phyloP scores from a whole-genome alignment of 2,113 vertebrate species.

The Lepidothrix coronata region DNA sequence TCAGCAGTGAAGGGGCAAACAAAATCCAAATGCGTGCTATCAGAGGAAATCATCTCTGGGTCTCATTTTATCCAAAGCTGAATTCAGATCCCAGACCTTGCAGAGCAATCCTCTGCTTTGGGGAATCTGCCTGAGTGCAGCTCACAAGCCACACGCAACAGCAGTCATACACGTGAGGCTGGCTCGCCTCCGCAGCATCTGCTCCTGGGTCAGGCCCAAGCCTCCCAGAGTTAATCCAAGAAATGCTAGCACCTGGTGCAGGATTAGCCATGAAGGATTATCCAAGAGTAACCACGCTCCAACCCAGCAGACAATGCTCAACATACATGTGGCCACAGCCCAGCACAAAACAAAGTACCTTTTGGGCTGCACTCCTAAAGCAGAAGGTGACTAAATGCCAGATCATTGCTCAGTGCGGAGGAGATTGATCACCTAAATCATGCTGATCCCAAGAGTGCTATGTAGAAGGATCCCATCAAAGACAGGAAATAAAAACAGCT shows the following conservation, averaged over 20 bases:
- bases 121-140: neutral
- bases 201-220: neutral
- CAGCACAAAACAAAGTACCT: neutral
- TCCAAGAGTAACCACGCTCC: neutral
- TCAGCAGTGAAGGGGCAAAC: neutral
- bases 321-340: neutral
- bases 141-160: neutral
- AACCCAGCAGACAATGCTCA: neutral
- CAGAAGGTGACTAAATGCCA: accelerated
- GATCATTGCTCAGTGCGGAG: neutral
- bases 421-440: neutral
- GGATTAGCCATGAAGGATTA: neutral
- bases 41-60: neutral
- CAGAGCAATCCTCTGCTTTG: neutral
- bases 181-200: neutral
- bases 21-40: neutral
- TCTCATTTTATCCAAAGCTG: neutral
- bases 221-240: neutral
- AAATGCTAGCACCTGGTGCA: neutral
- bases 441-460: neutral
- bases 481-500: neutral
- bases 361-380: accelerated
- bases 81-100: neutral
- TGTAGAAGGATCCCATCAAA: neutral
- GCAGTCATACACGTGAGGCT: neutral